Evolutionary conservation across 1,140 invertebrate genomes (phyloP), one percentile per base, ranked within the genome.

Genomic region (Drosophila punjabiensis): DNA sequence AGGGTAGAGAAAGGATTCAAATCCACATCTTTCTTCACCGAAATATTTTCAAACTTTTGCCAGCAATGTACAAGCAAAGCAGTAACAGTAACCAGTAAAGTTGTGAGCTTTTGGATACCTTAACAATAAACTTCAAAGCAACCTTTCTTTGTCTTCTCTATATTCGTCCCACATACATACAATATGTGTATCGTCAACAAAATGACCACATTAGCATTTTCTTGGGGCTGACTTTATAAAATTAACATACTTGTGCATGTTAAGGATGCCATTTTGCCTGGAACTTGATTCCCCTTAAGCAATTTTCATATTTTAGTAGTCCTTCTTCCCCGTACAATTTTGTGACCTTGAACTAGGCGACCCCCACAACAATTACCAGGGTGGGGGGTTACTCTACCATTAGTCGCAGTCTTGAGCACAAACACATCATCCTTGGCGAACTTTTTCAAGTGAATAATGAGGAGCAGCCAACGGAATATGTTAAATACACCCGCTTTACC

Each of bases 361-460:
- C 68, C 35, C 33, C 20, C 50, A 35, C 58, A 39, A 68, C 48
- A 76, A 77, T 62, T 28, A 28, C 30, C n/a, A 37, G n/a, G 24
- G 3, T 24, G 24, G 56, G 75, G 50, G 30, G 16, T 33, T 58
- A 79, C 37, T 62, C 45, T 35, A 43, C 66, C 41, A 62, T 39
- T 41, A 62, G 41, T 59, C 41, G 56, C 50, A 45, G 56, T 66
- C 48, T 59, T 66, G 35, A 76, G 41, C 67, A 52, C 64, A 77
- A 61, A 50, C 67, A 68, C 74, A 70, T 64, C 66, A 82, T 89
- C 86, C 86, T 85, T 79, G 64, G 70, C 59, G 75, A 81, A 76
- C 71, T 85, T 81, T 81, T 73, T 62, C 48, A 48, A 71, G 81
- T 74, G 70, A 73, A 74, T 67, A 77, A 77, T 62, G 59, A 74